Base-by-base conservation (phyloP, 2,888 invertebrate genomes). In the Ophion slaviceki region DNA sequence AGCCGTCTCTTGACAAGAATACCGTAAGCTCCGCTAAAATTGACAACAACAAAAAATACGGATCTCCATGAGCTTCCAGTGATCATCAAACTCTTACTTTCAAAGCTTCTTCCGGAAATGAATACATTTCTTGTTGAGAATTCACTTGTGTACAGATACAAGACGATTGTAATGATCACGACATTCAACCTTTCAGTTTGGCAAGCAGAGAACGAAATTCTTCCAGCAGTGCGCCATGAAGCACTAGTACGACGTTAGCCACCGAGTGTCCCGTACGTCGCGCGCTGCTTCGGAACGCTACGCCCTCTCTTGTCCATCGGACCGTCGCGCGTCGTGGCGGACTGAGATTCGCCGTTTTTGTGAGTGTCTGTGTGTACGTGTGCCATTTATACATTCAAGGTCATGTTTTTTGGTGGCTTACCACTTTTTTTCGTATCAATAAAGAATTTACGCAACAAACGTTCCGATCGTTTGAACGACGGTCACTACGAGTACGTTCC, bases 201-300 rank as follows among this genome's bases (percentile, higher is more conserved):
- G 89, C 53, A 85, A 84, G 66, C 90, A 89, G 45, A 89, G 89
- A 62, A 89, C 87, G 80, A 88, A 87, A 80, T 91, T 91, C 68
- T 88, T 91, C 71, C 87, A 89, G 64, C 89, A 89, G 64, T 91
- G 91, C 79, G 90, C 89, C n/a, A 85, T 87, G 28, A 87, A 88
- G 47, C 89, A 90, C 77, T 89, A 89, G 78, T 84, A 88, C 59
- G 87, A 86, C 68, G 88, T 87, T 53, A 77, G 83, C 66, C 86
- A 83, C 76, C 87, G 57, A 85, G 59, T 66, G 53, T 40, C 17
- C 53, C 53, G 53, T 40, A 53, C 11, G 17, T 53, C 17, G 14
- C 53, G 53, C 14, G 53, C 14, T 53, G 53, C 40, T 40, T 40
- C 40, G 40, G 7, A 40, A 40, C 40, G 7, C 40, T 53, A 53